Base-by-base conservation (phyloP, 2,888 invertebrate species). In the Ethmia dodecea region DNA sequence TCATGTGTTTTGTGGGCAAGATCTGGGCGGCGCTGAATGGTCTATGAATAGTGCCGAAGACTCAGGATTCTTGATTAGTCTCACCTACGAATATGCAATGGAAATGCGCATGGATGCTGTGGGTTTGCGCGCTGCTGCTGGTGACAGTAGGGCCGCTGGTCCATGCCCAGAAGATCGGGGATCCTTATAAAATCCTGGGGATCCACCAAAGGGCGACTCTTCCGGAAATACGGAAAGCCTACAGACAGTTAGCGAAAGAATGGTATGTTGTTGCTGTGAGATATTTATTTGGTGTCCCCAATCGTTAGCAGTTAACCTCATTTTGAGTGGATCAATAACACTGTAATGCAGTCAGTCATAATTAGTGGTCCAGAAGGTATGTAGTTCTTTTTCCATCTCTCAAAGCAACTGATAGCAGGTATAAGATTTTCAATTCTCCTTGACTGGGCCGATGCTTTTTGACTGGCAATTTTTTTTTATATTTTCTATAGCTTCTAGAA, bases 241-340 rank as follows among this genome's bases (percentile, higher is more conserved):
- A 97, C 67, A 95, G 94, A 66, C 91, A 93, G 67, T 87, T 96
- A 46, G 97, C 94, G 11, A 96, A 94, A 76, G 94, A 96, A 90
- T 97, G 96, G 96, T 95, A 74, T 81, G 77, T 37, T 40, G 11
- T 11, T 13, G n/a, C 14, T 13, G 33, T 16, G 6, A 26, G 10
- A 6, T 26, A 10, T 26, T 4, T 6, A 26, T 22, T 22, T 20
- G 25, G 12, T 25, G 16, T 13, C 18, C 10, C 13, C 13, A 24
- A 16, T 10, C 20, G 24, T 31, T 6, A 13, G 8, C n/a, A 26
- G 11, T 11, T 35, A 25, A 31, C 36, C 26, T 20, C 30, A 34
- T 39, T 36, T 34, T 22, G 24, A 26, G 33, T 33, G 36, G 36
- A 40, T 43, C 40, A 43, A 43, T 43, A 41, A 22, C n/a, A n/a